Evolutionary conservation across 2,113 vertebrate species (phyloP).

Genomic region (Cololabis saira): DNA sequence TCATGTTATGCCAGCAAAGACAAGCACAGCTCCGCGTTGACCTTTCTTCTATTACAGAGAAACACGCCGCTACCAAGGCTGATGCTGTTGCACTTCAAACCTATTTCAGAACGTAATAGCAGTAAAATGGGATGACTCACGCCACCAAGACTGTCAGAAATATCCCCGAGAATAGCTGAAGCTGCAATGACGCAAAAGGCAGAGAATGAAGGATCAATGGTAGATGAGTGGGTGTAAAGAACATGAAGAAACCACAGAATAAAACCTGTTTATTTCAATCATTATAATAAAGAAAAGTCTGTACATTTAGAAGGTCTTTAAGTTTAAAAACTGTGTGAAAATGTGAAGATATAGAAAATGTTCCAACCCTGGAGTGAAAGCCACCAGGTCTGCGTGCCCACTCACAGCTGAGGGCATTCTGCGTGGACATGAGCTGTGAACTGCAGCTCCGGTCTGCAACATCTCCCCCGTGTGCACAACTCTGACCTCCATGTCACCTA

Average conservation of each 20-base stretch:
- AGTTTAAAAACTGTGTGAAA: not conserved
- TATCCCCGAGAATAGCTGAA: constrained; percentile 41
- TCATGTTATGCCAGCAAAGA: constrained; percentile 22
- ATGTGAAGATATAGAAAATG: not conserved
- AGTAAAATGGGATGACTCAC: constrained; percentile 54
- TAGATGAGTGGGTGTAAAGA: constrained; percentile 45
- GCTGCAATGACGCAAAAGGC: constrained; percentile 50
- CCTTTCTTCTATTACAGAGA: constrained; percentile 44
- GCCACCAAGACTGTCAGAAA: constrained; percentile 50
- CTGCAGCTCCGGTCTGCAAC: not conserved
- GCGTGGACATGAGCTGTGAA: not conserved
- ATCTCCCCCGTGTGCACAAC: not conserved
- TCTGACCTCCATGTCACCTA: not conserved
- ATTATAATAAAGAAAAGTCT: not conserved
- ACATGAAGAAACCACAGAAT: constrained; percentile 8
- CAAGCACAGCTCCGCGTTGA: constrained; percentile 21
- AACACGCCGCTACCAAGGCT: constrained; percentile 17
- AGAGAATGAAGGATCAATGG: constrained; percentile 26
- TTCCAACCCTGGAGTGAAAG: not conserved
- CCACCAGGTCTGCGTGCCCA: too few species aligned
- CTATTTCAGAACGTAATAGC: constrained; percentile 56
- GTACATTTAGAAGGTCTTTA: not conserved
- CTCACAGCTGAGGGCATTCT: too few species aligned
- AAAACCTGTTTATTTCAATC: constrained; percentile 9
- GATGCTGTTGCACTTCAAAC: constrained; percentile 50